These are phyloP conservation scores for Coregonus clupeaformis DNA, from an alignment of 2,113 vertebrate species.

Conservation along the genomic window DNA sequence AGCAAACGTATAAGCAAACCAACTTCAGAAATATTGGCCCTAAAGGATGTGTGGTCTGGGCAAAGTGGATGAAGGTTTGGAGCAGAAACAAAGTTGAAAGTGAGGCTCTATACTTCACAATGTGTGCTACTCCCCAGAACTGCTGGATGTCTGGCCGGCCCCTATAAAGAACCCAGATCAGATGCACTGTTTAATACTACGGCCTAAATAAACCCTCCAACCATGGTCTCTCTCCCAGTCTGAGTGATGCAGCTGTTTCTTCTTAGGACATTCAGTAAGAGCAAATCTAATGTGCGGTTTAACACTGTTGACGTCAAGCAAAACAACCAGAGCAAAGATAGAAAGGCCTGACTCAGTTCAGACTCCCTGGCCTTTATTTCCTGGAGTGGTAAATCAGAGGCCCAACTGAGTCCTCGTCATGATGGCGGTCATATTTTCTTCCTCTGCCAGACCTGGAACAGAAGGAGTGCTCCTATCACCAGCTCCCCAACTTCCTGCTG, in stretches of 20 bases:
- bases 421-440: conserved; percentile 52
- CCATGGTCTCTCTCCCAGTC: conserved; percentile 4
- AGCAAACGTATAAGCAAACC: too few relatives aligned
- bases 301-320: conserved; percentile 48
- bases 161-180: conserved; percentile 48
- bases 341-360: conserved; percentile 4
- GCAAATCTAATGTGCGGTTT: conserved; percentile 27
- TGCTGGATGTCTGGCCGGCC: conserved; percentile 36
- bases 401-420: too few relatives aligned
- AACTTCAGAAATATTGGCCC: not conserved
- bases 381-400: conserved; percentile 29
- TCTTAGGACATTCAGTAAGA: conserved; percentile 27
- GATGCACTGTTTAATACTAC: conserved; percentile 51
- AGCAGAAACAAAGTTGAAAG: conserved; percentile 41
- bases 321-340: not conserved
- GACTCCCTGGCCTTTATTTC: conserved; percentile 22
- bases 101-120: conserved; percentile 50
- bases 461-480: conserved; percentile 22
- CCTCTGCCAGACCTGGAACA: conserved; percentile 21
- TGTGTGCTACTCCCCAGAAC: conserved; percentile 29
- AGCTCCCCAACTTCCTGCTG: conserved; percentile 28
- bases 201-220: conserved; percentile 45
- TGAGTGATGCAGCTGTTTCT: conserved; percentile 50
- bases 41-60: conserved; percentile 65
- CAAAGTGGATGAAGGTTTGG: conserved; percentile 70